Base-by-base conservation (phyloP, 1,140 invertebrate species). In the Chlorops oryzae region DNA sequence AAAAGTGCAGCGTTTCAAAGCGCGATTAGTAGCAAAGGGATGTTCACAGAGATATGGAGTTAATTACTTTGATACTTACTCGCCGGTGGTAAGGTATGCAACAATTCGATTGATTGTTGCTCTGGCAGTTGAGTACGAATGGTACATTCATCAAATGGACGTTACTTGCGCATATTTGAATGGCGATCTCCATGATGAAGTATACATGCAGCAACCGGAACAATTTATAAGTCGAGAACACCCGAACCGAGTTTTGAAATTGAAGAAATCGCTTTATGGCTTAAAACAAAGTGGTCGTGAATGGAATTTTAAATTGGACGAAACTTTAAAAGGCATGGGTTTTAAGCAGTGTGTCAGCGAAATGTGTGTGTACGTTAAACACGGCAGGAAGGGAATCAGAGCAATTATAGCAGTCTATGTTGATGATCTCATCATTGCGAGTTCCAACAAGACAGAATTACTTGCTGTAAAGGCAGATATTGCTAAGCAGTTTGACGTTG, bases 11-110 rank as follows among this genome's bases (percentile, higher is more conserved):
- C 27, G 37, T 39, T 67, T 58, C 47, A 77, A 75, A 57, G 64
- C 74, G 17, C 47, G 67, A 21, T 54, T 73, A 40, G 69, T 75
- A 23, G 65, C 57, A 17, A 65, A 60, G 52, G 67, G 65, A 32
- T 72, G 47, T 51, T 38, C 20, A 10, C 62, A 64, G 42, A 47
- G 38, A 39, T 15, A 50, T 24, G 67, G 63, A 25, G 53, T 72
- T 46, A 61, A 71, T 47, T 72, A 66, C 57, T 21, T 56, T 15
- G 67, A 74, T 50, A 68, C 63, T 3, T 70, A 57, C 63, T 52
- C 63, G 13, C 67, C 70, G 32, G 65, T 72, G 1, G 55, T 60
- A 6, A 50, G 64, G 7, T 55, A 57, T 51, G 53, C 54, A 24
- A 52, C 68, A 13, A 50, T 74, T 6, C 22, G 65, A 22, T 45